Evolutionary conservation across 2,888 invertebrate genomes (phyloP), one percentile per base, ranked within the genome.

Genomic region (Dynastes tityus): DNA sequence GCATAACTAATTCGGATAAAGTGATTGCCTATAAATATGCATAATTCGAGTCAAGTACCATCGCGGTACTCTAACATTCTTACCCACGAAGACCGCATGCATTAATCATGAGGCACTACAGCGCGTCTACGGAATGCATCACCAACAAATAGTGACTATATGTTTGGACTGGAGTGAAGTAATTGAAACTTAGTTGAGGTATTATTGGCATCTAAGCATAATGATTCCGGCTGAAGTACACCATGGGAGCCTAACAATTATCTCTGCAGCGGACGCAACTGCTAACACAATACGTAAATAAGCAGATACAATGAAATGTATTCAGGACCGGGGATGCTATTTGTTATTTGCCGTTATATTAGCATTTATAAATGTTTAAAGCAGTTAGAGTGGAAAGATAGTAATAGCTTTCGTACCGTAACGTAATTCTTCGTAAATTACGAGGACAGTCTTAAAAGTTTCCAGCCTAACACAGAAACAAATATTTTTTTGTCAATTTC

Each of bases 121-220:
- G 55, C 22, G 22, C n/a, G 22, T 55, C 16, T 55, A 55, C 55
- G 55, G 55, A 55, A 55, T 55, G 22, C 45, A 45, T 8, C 22
- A 16, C 55, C 13, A 16, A 55, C 22, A 55, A 55, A 55, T 22
- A 22, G n/a, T 16, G 55, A 55, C n/a, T 45, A 45, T 45, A 1
- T 55, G 55, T 55, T 40, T n/a, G 40, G 65, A 40, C 16, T 65
- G 65, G 37, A 65, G 65, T 65, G 32, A 37, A 65, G 65, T 65
- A 65, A 65, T 65, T 65, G 65, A 65, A 65, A 65, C 65, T 40
- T 65, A 40, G 65, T 65, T 40, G 65, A 40, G 65, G 65, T 65
- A 40, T 40, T 40, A 65, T 65, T 65, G 37, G 65, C 40, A 40
- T 65, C 40, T 65, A 65, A 40, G 45, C 16, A 22, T 65, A 45